phyloP scores from a whole-genome alignment of 1,140 invertebrate species.

The Geopemphigus sp. region DNA sequence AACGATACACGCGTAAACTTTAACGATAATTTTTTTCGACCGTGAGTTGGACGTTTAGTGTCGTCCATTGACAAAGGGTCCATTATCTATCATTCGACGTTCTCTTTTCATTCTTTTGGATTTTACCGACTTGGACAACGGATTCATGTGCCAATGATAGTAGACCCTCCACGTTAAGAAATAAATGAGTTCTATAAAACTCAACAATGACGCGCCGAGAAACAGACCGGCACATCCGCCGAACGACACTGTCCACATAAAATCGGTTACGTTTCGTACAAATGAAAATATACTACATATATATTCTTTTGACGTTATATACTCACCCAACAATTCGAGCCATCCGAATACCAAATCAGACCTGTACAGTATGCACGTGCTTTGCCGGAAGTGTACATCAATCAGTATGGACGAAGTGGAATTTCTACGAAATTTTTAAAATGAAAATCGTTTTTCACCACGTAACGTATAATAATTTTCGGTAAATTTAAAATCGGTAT shows the following conservation, averaged over 20 bases:
- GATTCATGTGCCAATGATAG: conserved; percentile 36
- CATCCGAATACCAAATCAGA: conserved; percentile 53
- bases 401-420: conserved; percentile 49
- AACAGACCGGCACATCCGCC: conserved; percentile 68
- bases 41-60: neutral
- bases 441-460: too few relatives aligned
- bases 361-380: conserved; percentile 52
- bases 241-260: conserved; percentile 51
- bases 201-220: conserved; percentile 70
- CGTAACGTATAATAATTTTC: too few relatives aligned
- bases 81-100: neutral
- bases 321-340: conserved; percentile 54
- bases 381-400: conserved; percentile 52
- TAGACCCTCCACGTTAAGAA: conserved; percentile 53
- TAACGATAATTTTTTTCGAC: too few relatives aligned
- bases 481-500: too few relatives aligned
- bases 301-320: too few relatives aligned
- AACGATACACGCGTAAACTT: too few relatives aligned
- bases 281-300: too few relatives aligned
- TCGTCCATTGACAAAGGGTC: neutral
- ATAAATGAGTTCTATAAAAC: conserved; percentile 66
- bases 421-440: conserved; percentile 26
- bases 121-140: neutral
- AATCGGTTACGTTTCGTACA: too few relatives aligned
- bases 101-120: neutral